Evolutionary conservation across 2,797 vertebrate genomes (phyloP).

Genomic region (Lacerta agilis): DNA sequence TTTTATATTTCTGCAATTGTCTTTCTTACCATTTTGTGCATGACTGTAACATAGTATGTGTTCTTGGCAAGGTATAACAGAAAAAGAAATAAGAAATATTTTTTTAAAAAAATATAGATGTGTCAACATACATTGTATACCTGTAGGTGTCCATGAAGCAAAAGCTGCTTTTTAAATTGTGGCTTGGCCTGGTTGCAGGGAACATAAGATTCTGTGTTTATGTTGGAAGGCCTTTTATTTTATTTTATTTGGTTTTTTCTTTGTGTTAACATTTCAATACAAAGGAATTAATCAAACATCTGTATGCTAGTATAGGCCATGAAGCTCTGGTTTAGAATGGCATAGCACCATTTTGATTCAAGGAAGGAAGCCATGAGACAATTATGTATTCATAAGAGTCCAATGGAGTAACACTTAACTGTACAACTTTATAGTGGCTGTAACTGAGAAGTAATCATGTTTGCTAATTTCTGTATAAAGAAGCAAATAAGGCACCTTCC

Average conservation of each 20-base stretch:
- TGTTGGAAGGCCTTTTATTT: neutral
- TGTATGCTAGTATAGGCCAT: neutral
- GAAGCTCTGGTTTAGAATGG: neutral
- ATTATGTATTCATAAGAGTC: neutral
- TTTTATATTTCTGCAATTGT: too few relatives aligned
- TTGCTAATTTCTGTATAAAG: neutral
- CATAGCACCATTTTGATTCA: neutral
- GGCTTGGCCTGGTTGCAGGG: neutral
- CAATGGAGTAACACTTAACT: neutral
- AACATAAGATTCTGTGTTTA: neutral
- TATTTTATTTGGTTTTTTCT: neutral
- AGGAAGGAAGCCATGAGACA: neutral
- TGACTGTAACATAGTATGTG: too few relatives aligned
- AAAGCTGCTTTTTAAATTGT: neutral
- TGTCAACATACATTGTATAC: neutral
- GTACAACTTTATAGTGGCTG: neutral
- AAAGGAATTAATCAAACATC: neutral
- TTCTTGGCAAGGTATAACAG: too few relatives aligned
- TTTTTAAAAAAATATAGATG: neutral
- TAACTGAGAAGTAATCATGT: neutral
- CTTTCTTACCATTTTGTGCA: too few relatives aligned
- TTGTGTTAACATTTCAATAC: neutral
- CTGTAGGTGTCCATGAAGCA: neutral
- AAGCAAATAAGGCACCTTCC: neutral
- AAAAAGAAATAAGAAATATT: too few relatives aligned